Evolutionary conservation across 2,797 vertebrate species (phyloP).

Genomic region (Pogoniulus pusillus): DNA sequence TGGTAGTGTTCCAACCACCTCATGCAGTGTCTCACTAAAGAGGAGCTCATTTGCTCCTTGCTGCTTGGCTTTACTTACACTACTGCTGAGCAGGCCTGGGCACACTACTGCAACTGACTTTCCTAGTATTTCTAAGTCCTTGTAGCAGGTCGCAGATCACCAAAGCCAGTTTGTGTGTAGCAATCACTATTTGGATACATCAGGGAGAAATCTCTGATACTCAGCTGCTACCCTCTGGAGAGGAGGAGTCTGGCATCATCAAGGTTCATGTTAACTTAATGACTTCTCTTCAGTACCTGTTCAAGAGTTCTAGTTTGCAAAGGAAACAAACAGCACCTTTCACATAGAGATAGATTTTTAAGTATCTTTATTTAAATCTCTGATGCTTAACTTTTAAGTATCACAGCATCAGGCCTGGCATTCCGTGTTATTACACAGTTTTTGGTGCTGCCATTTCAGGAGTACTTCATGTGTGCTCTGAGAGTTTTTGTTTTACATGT

Average conservation of each 20-base stretch:
- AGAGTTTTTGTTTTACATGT: background rate
- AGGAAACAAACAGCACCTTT: background rate
- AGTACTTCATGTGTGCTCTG: background rate
- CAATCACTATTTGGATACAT: background rate
- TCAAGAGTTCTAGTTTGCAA: background rate
- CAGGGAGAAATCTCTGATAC: background rate
- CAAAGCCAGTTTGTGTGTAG: background rate
- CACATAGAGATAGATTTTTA: background rate
- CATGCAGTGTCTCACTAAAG: background rate
- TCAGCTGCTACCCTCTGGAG: background rate
- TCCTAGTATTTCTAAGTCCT: background rate
- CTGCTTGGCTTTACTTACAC: background rate
- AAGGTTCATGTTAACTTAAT: background rate
- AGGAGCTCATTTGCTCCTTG: background rate
- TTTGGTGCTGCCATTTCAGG: background rate
- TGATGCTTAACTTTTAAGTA: fast-evolving
- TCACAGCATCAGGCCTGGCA: background rate
- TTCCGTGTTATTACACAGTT: background rate
- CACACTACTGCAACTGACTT: background rate
- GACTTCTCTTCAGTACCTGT: background rate
- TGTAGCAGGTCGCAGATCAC: background rate
- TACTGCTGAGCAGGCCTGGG: background rate
- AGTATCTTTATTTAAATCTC: background rate
- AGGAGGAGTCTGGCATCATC: background rate
- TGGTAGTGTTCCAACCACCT: background rate